Evolutionary conservation across 2,797 vertebrate species (phyloP), one percentile per base, ranked within the genome.

Genomic region (Enteromius anoplus): DNA sequence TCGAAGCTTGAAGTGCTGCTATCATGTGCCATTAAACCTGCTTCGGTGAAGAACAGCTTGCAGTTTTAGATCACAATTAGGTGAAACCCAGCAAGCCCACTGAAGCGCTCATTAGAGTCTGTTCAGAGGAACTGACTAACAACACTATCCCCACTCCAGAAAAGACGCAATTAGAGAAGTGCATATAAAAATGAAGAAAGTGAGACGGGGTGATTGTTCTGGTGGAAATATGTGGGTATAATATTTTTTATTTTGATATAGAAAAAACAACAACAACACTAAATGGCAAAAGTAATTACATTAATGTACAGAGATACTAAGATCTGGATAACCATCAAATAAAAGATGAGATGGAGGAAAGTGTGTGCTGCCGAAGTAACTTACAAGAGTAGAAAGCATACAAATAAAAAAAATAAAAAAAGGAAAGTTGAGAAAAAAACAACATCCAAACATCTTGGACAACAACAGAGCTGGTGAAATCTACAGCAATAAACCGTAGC

Each of bases 91-190:
- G 55, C 64, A 42, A 80, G 80, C 45, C 69, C 60, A 85, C 34
- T 81, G 77, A 85, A 55, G 75, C 66, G n/a, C 78, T 82, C 85
- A 84, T 87, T 84, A 87, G 42, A 62, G 34, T 82, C 69, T 45
- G 53, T 42, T 81, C 75, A 51, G 69, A 84, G 84, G 69, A 78
- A 65, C 23, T 62, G 78, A 49, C 26, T 47, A 81, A 49, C 23
- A 64, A 64, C 15, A 70, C 55, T 53, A 37, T 26, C 26, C 71
- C 40, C 34, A 65, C 76, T 75, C 19, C 51, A 68, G 32, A 80
- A 78, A 69, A 66, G 47, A 49, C 45, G 71, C 37, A 86, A 85
- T 86, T 68, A 80, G 71, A 65, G 29, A 15, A 60, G 62, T 55
- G 51, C 66, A 65, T 7, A 26, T 15, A 58, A 45, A 65, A 26